Conservation (phyloP, 1,140 invertebrate genomes). For the Ips typographus region DNA sequence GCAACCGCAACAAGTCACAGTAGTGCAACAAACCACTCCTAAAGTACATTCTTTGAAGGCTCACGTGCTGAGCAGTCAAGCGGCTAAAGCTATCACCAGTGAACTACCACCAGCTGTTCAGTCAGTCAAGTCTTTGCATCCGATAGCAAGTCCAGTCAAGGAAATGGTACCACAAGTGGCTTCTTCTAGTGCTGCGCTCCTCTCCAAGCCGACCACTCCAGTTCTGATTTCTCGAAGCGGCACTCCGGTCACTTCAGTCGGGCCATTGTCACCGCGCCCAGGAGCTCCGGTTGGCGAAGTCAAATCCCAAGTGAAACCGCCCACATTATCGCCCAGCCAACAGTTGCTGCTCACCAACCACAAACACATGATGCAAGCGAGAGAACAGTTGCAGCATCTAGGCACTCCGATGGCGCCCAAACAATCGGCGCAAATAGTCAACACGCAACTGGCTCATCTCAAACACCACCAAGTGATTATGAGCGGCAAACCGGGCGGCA, state of each 20-base stretch:
- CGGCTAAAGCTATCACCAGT: constrained; percentile 45
- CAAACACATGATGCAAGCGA: constrained; percentile 41
- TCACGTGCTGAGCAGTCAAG: constrained; percentile 54
- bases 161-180: constrained; percentile 1
- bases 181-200: constrained; percentile 9
- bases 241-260: constrained; percentile 24
- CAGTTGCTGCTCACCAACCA: constrained; percentile 35
- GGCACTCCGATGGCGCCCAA: constrained; percentile 18
- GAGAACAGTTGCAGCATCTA: constrained; percentile 31
- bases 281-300: constrained; percentile 33
- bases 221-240: constrained; percentile 13
- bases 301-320: constrained; percentile 45
- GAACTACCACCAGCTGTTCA: constrained; percentile 31
- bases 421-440: constrained; percentile 38
- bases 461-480: constrained; percentile 25
- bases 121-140: background rate
- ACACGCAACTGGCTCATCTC: constrained; percentile 41
- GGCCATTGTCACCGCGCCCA: constrained; percentile 45
- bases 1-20: constrained; percentile 32
- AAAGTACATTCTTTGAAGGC: constrained; percentile 58
- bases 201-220: constrained; percentile 23
- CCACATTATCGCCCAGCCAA: constrained; percentile 45
- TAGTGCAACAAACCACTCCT: constrained; percentile 34
- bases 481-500: background rate
- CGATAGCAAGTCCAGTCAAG: background rate